These are phyloP conservation scores for Anneissia japonica DNA, from an alignment of 35 echinoderm and acorn worm genomes.

Conservation along the genomic window DNA sequence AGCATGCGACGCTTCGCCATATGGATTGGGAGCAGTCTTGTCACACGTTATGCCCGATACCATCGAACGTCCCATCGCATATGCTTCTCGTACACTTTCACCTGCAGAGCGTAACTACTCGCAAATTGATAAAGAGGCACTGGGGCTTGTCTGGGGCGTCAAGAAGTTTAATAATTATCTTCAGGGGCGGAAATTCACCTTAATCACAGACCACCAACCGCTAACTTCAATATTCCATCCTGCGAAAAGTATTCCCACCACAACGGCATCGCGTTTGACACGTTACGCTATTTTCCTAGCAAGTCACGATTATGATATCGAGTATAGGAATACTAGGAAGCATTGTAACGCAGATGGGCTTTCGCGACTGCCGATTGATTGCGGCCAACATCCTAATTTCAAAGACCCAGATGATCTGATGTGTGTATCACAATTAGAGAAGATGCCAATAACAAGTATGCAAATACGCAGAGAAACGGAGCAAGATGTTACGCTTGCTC, in stretches of 20 bases:
- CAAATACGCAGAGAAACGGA: too few relatives aligned
- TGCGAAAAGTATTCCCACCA: too few relatives aligned
- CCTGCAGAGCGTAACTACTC: slow-evolving; percentile 26
- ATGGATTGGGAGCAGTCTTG: slow-evolving; percentile 53
- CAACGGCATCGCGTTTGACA: too few relatives aligned
- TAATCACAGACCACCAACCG: slow-evolving; percentile 52
- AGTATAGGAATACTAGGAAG: background rate
- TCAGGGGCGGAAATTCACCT: slow-evolving; percentile 23
- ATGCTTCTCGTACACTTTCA: slow-evolving; percentile 18
- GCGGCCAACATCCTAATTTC: too few relatives aligned
- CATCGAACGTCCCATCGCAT: slow-evolving; percentile 34
- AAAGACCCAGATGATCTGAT: too few relatives aligned
- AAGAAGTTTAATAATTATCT: slow-evolving; percentile 50
- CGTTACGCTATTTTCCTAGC: slow-evolving; percentile 25
- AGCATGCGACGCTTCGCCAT: slow-evolving; percentile 44
- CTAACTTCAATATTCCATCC: slow-evolving; percentile 36
- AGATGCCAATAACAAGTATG: too few relatives aligned
- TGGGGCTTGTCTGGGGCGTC: slow-evolving; percentile 29
- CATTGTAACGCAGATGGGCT: slow-evolving; percentile 24
- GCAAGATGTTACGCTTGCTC: too few relatives aligned
- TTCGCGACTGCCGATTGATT: slow-evolving; percentile 4
- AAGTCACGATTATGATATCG: background rate
- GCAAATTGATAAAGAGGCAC: slow-evolving; percentile 50
- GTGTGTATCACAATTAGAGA: too few relatives aligned
- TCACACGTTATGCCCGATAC: slow-evolving; percentile 25